These are phyloP conservation scores for Manis crassicaudata DNA, from an alignment of 2,797 vertebrate species.

Conservation along the genomic window DNA sequence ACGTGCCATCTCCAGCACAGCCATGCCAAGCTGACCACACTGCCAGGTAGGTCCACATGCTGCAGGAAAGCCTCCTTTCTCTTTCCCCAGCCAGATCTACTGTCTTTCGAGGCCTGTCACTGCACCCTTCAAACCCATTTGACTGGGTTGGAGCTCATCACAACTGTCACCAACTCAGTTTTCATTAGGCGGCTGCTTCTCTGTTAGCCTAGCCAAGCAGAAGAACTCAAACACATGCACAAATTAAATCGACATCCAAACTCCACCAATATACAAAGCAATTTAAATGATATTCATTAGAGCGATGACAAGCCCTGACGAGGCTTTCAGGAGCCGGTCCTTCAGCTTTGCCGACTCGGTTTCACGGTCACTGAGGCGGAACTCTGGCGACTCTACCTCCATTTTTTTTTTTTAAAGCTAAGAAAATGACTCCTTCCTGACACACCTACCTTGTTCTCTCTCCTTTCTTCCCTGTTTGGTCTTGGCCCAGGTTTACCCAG, in stretches of 20 bases:
- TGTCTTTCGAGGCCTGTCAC: slow-evolving; percentile 91
- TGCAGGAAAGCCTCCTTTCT: not conserved
- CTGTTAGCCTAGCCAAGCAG: slow-evolving; percentile 97
- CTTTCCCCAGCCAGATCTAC: slow-evolving; percentile 77
- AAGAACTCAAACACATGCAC: slow-evolving; percentile 99
- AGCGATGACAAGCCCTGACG: slow-evolving; percentile 99
- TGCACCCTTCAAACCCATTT: slow-evolving; percentile 93
- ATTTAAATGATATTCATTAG: slow-evolving; percentile 99
- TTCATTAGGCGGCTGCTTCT: slow-evolving; percentile 98
- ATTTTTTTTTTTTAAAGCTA: slow-evolving; percentile 81
- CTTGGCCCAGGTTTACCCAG: slow-evolving; percentile 57
- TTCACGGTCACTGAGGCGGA: slow-evolving; percentile 91
- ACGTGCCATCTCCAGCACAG: rapidly evolving
- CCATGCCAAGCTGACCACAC: rapidly evolving
- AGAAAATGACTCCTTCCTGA: slow-evolving; percentile 84
- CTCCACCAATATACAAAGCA: slow-evolving; percentile 99
- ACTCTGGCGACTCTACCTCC: slow-evolving; percentile 89
- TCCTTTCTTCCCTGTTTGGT: not conserved
- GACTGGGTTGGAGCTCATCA: slow-evolving; percentile 95
- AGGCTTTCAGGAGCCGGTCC: slow-evolving; percentile 95
- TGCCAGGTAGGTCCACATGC: rapidly evolving
- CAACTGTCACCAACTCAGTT: slow-evolving; percentile 95
- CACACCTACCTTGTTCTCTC: slow-evolving; percentile 84
- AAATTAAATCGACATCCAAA: slow-evolving; percentile 99
- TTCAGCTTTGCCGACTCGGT: slow-evolving; percentile 93